Base-by-base conservation (phyloP, 2,888 invertebrate species). In the Eledona agricola region DNA sequence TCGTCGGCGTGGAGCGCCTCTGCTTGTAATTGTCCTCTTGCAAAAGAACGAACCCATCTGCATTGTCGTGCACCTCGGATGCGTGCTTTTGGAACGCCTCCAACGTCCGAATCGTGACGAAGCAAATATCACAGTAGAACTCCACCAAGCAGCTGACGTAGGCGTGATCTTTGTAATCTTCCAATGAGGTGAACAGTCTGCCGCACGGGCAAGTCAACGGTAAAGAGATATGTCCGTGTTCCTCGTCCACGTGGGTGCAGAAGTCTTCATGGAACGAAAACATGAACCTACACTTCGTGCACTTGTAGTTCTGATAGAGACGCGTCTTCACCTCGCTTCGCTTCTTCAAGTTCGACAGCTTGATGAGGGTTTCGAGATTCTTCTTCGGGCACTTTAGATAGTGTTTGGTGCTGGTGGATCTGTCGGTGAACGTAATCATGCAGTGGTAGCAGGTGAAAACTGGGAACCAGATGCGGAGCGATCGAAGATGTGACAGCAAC, bases 371-470 rank as follows among this genome's bases (percentile, higher is more conserved):
- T 49, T 73, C 71, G 10, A 73, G 47, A 40, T 65, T 56, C 2
- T 59, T 56, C 51, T 62, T 69, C 3, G 67, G 60, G 34, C 74
- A 75, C 31, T 59, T 57, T 1, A 64, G 55, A 15, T 62, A 60
- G 46, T 77, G 76, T 28, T 60, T 69, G 45, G 71, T 72, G 29
- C 67, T 72, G 0, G 71, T 60, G 0, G 75, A 74, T 31, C 74
- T 56, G 50, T 74, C 74, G 1, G 71, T 77, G 55, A 82, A 83
- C 0, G 83, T 83, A 15, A 83, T 75, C 51, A 83, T 81, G 64
- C 84, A 84, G 65, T 82, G 82, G 60, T 83, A 84, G 63, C 84
- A 84, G 0, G 84, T 83, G 60, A 82, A 83, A 60, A 82, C 81
- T 1, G 83, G 83, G 35, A 84, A 83, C 73, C 75, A 76, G 7